phyloP scores from a whole-genome alignment of 2,113 vertebrate species.

The Poicephalus meyeri region DNA sequence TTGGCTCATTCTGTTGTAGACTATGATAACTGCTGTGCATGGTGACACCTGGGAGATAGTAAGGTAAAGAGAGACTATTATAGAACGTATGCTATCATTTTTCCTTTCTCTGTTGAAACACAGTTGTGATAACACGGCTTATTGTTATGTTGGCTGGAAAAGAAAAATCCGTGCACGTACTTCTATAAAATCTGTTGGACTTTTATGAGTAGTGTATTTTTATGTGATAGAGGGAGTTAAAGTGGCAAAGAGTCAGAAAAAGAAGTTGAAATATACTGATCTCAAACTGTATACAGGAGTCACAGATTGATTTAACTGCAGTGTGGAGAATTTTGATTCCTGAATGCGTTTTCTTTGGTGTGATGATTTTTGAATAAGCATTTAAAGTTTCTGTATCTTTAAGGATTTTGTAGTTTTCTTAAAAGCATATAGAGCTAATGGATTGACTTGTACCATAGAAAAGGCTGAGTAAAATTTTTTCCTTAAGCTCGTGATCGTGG shows the following conservation, averaged over 20 bases:
- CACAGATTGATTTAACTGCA: background rate
- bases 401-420: background rate
- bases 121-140: background rate
- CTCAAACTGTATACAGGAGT: background rate
- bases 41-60: background rate
- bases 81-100: background rate
- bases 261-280: background rate
- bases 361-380: background rate
- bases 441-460: background rate
- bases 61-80: background rate
- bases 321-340: background rate
- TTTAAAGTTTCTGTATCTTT: background rate
- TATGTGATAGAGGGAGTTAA: background rate
- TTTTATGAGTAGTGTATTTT: background rate
- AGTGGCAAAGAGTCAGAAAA: background rate
- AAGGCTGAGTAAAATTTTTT: background rate
- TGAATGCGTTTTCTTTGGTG: background rate
- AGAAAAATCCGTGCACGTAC: background rate
- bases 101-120: background rate
- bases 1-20: background rate
- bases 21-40: background rate
- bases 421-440: background rate
- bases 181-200: background rate
- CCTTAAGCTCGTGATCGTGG: background rate
- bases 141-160: background rate